Conservation (phyloP, 2,797 vertebrate genomes). For the Gambusia yucatana region DNA sequence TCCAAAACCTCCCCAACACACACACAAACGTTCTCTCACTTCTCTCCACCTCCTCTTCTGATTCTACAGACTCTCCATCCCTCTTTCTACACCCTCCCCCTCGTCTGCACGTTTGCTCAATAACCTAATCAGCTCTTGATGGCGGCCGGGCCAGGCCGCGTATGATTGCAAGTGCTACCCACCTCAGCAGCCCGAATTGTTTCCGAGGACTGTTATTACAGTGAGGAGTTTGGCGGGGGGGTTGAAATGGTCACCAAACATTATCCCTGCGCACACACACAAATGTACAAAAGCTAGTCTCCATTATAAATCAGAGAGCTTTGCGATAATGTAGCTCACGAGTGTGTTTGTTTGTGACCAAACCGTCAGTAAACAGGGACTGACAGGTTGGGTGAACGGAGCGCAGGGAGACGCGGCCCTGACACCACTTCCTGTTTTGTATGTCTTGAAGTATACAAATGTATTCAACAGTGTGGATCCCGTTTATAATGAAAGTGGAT, state of each 20-base stretch:
- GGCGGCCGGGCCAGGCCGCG: conserved; percentile 70
- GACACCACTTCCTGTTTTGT: conserved; percentile 78
- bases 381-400: conserved; percentile 64
- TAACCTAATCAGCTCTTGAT: conserved; percentile 87
- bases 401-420: conserved; percentile 65
- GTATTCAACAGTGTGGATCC: conserved; percentile 76
- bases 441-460: conserved; percentile 80
- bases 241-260: conserved; percentile 68
- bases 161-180: conserved; percentile 67
- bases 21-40: conserved; percentile 33
- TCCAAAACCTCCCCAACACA: conserved; percentile 29
- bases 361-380: conserved; percentile 61
- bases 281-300: conserved; percentile 28
- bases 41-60: conserved; percentile 41
- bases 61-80: conserved; percentile 46
- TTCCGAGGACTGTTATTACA: conserved; percentile 75
- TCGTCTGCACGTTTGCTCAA: conserved; percentile 73
- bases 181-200: conserved; percentile 66
- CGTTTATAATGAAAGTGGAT: conserved; percentile 77
- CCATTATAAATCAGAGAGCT: conserved; percentile 42
- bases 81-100: conserved; percentile 41
- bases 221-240: conserved; percentile 32
- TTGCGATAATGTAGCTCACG: conserved; percentile 2
- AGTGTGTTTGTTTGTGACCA: conserved; percentile 55
- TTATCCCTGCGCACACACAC: conserved; percentile 28